These are phyloP conservation scores for Dryobotodes eremita DNA, from an alignment of 2,888 invertebrate genomes.

Conservation along the genomic window DNA sequence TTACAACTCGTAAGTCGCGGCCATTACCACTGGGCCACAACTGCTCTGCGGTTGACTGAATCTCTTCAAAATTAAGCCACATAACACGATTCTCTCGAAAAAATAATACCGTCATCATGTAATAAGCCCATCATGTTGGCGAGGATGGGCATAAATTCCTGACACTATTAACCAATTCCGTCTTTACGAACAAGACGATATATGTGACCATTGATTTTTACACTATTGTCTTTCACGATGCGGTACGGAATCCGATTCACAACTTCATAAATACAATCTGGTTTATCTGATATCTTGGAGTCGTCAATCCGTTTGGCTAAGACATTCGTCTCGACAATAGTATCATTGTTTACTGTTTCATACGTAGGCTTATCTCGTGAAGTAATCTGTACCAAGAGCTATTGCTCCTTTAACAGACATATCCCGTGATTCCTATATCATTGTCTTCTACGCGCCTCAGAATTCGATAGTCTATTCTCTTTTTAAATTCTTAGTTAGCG, in stretches of 20 bases:
- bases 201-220: slow-evolving; percentile 13
- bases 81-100: background rate
- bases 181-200: background rate
- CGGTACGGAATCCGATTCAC: slow-evolving; percentile 14
- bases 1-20: too few relatives aligned
- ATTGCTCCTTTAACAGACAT: background rate
- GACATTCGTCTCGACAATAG: background rate
- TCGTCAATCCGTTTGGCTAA: background rate
- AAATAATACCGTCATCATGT: background rate
- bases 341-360: background rate
- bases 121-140: background rate
- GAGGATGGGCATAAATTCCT: background rate
- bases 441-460: background rate
- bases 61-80: too few relatives aligned
- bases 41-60: too few relatives aligned
- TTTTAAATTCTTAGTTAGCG: background rate
- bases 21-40: too few relatives aligned
- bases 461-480: background rate
- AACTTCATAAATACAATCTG: background rate
- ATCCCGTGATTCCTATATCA: background rate
- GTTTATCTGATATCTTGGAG: slow-evolving; percentile 24
- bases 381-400: background rate
- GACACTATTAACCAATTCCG: background rate
- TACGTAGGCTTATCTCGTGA: background rate
- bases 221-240: slow-evolving; percentile 9